Base-by-base conservation (phyloP, 2,797 vertebrate species). In the Bucorvus abyssinicus region DNA sequence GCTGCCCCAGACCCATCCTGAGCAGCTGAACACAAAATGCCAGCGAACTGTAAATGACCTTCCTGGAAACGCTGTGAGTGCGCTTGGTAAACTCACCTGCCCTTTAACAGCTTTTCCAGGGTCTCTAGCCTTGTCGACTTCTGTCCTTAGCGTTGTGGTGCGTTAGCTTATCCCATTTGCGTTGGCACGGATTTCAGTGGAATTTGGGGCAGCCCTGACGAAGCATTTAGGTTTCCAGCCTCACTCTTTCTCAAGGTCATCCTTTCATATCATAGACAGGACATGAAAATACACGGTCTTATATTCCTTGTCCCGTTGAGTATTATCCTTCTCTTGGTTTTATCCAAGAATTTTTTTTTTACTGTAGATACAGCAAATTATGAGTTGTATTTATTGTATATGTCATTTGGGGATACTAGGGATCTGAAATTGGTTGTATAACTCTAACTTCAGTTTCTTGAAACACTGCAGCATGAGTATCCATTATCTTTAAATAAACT, bases 401-500 rank as follows among this genome's bases (percentile, higher is more conserved):
- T 93, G 74, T 80, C 86, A 59, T 50, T 95, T 50, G 81, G 68
- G 75, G 84, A 42, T 55, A 89, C 68, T 68, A 55, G 34, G 64
- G 73, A 67, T 74, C 68, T 68, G 80, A 89, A 91, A 94, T 55
- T 73, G 30, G 56, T 68, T 93, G 64, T 76, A 6, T 71, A 78
- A 84, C 59, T 83, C 70, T 83, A 76, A 70, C 34, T 90, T 93
- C 13, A 2, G 34, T 92, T 94, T 87, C 90, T 94, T 92, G 70
- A 90, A 93, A 74, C 63, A 73, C 40, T 96, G 45, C 52, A 90
- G 83, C 86, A 89, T 27, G 34, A 84, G 59, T 84, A 74, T 64
- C 81, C 67, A 65, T 89, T 95, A 69, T 75, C 96, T 80, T 95
- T 84, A 94, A 96, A 96, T 77, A 90, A 88, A 84, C 69, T 95